phyloP scores from a whole-genome alignment of 2,888 invertebrate genomes.

The Tethea ocularis region DNA sequence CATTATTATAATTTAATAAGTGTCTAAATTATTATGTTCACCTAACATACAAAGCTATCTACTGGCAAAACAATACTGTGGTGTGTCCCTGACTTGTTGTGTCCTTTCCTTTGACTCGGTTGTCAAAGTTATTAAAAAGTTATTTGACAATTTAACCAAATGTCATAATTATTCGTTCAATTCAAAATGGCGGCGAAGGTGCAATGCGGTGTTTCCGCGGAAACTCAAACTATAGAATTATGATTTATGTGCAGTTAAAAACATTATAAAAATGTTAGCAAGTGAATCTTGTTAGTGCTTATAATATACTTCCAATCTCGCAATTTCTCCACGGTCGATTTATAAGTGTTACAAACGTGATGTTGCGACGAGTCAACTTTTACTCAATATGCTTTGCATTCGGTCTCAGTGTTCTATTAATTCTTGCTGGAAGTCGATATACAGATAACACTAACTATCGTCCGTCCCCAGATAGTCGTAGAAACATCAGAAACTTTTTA shows the following conservation, averaged over 20 bases:
- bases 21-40: background rate
- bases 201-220: conserved; percentile 83
- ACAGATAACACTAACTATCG: conserved; percentile 80
- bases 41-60: too few species aligned
- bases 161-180: conserved; percentile 44
- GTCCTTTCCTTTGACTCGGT: conserved; percentile 15
- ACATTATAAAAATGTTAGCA: conserved; percentile 67
- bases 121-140: conserved; percentile 25
- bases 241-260: conserved; percentile 67
- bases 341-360: conserved; percentile 63
- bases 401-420: conserved; percentile 79
- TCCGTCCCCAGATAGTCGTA: conserved; percentile 70
- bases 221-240: conserved; percentile 71
- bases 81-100: background rate
- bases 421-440: conserved; percentile 82
- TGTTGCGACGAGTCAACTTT: conserved; percentile 80
- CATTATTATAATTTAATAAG: background rate
- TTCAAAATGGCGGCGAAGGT: conserved; percentile 74
- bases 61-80: too few species aligned
- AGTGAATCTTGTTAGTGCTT: conserved; percentile 63
- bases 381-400: conserved; percentile 81
- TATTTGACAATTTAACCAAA: conserved; percentile 35
- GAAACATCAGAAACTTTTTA: conserved; percentile 78
- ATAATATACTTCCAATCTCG: conserved; percentile 50
- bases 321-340: conserved; percentile 43